Evolutionary conservation across 1,140 invertebrate species (phyloP).

Genomic region (Dendrolimus kikuchii): DNA sequence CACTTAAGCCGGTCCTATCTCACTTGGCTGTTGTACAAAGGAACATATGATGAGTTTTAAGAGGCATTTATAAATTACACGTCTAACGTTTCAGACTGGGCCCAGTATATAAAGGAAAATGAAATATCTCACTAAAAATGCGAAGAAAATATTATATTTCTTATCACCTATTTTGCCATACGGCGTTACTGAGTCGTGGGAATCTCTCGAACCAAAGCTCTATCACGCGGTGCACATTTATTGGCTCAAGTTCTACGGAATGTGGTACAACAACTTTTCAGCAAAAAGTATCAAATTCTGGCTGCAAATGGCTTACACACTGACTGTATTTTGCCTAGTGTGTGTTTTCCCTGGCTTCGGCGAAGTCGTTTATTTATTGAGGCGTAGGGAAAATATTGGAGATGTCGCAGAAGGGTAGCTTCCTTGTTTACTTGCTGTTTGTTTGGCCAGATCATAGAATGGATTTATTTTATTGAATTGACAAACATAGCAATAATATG

Average conservation of each 20-base stretch:
- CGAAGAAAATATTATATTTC: constrained; percentile 30
- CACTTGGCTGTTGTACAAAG: constrained; percentile 30
- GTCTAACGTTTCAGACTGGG: constrained; percentile 26
- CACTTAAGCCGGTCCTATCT: constrained; percentile 32
- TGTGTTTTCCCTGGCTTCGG: constrained; percentile 61
- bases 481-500: too few species aligned
- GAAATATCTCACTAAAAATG: constrained; percentile 31
- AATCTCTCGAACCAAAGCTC: constrained; percentile 48
- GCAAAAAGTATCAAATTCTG: constrained; percentile 40
- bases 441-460: constrained; percentile 2
- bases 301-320: constrained; percentile 44
- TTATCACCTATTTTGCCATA: constrained; percentile 44
- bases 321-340: constrained; percentile 54
- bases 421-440: constrained; percentile 15
- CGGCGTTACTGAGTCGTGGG: constrained; percentile 47
- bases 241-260: constrained; percentile 66
- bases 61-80: constrained; percentile 40
- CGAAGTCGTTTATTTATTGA: constrained; percentile 58
- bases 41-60: constrained; percentile 31
- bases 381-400: constrained; percentile 54
- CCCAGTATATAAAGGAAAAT: constrained; percentile 24
- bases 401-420: constrained; percentile 64
- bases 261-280: constrained; percentile 57
- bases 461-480: neutral
- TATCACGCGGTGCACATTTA: constrained; percentile 64